Evolutionary conservation across 2,797 vertebrate species (phyloP), one percentile per base, ranked within the genome.

Genomic region (Botia almorhae): DNA sequence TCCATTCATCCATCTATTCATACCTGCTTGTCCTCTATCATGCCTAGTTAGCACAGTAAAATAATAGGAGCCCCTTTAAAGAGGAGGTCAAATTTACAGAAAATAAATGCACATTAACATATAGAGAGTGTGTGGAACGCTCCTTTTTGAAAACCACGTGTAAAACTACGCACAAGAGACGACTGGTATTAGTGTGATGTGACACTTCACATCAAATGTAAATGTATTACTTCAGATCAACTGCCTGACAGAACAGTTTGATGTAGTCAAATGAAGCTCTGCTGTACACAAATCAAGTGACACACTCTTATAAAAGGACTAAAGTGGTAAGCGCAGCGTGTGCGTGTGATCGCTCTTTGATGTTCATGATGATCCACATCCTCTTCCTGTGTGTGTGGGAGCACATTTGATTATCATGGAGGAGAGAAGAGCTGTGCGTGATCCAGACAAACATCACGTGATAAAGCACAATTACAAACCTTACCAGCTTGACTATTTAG

Each of bases 341-440:
- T 43, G 29, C n/a, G 7, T 10, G n/a, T 33, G 63, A 55, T n/a
- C 17, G 14, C 50, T 58, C 72, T 79, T 61, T 55, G 61, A 74
- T 83, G 65, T 64, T 46, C 12, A 79, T 61, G 65, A 58, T 3
- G 13, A 81, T 70, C 63, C 58, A 51, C 51, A 19, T 21, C 53
- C 46, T 78, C 69, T 83, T 88, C 82, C 79, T 80, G 43, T 23
- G 76, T 69, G 64, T 73, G 75, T 81, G 74, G 76, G 79, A 6
- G 56, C 11, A 69, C 11, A 85, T 86, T 85, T 87, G 84, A 87
- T 81, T 77, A 87, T 83, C 81, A 65, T 60, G 21, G 29, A 58
- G 16, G 33, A 68, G 60, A 7, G 74, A 80, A 67, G 36, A 51
- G 43, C 73, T 7, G 33, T 39, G 36, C 12, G 23, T n/a, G 68